Percentiles rank a stretch among this genome's conserved stretches.
These are phyloP conservation scores for Datnioides undecimradiatus DNA, from an alignment of 2,113 vertebrate species.

Conservation along the genomic window DNA sequence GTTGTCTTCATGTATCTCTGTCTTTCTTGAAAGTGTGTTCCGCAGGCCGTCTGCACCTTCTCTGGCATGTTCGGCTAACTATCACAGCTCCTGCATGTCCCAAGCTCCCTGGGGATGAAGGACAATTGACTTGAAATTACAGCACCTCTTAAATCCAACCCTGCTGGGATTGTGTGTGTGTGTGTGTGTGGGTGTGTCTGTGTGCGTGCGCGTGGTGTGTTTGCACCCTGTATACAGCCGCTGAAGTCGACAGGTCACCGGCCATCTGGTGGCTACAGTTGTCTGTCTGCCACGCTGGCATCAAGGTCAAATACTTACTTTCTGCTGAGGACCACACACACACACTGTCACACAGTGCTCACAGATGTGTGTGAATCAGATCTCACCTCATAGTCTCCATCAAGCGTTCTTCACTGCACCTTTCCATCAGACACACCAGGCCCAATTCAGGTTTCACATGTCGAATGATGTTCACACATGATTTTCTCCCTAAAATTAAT, in stretches of 20 bases:
- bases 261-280: constrained; percentile 61
- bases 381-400: background rate
- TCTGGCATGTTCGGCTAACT: background rate
- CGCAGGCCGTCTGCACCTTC: background rate
- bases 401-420: background rate
- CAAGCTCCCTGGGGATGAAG: background rate
- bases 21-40: background rate
- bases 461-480: background rate
- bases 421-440: background rate
- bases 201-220: background rate
- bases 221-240: constrained; percentile 9
- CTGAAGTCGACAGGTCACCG: constrained; percentile 28
- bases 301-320: constrained; percentile 56
- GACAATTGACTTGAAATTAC: background rate
- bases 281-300: constrained; percentile 50
- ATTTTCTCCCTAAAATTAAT: background rate
- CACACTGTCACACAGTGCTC: background rate
- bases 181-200: constrained; percentile 36
- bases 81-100: background rate
- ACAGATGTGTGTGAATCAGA: background rate
- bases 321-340: constrained; percentile 22
- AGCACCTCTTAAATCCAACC: background rate
- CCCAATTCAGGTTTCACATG: background rate
- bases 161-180: background rate
- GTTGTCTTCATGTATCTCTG: too few relatives aligned